These are phyloP conservation scores for Chiridota heheva DNA, from an alignment of 35 echinoderm and acorn worm species.

Conservation along the genomic window DNA sequence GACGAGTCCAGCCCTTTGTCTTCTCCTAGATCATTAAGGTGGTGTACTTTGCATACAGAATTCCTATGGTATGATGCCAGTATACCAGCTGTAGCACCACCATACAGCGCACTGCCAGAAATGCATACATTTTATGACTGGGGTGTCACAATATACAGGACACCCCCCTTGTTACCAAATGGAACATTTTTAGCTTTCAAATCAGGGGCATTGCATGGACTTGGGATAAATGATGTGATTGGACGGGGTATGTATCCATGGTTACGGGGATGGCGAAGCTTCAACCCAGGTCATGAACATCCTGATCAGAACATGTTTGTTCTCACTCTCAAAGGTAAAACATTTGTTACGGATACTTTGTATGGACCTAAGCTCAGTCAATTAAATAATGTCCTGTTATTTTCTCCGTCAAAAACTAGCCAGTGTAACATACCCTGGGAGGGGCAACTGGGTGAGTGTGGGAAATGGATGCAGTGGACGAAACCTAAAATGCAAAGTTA, in stretches of 20 bases:
- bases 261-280: conserved; percentile 75
- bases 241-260: conserved; percentile 76
- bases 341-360: conserved; percentile 72
- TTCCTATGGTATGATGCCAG: conserved; percentile 77
- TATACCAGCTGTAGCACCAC: conserved; percentile 31
- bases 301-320: conserved; percentile 89
- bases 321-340: conserved; percentile 63
- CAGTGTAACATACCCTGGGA: conserved; percentile 70
- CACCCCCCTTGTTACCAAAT: conserved; percentile 1
- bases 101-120: conserved; percentile 27
- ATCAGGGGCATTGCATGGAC: conserved; percentile 59
- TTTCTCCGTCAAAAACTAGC: conserved; percentile 67
- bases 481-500: conserved; percentile 35
- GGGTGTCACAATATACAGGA: conserved; percentile 77
- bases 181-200: conserved; percentile 80
- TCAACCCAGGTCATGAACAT: conserved; percentile 89
- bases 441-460: conserved; percentile 79
- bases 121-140: conserved; percentile 73
- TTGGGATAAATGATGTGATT: conserved; percentile 67
- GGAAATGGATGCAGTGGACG: conserved; percentile 73
- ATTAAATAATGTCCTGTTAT: conserved; percentile 72
- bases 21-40: conserved; percentile 50
- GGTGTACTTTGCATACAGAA: conserved; percentile 84
- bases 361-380: conserved; percentile 65
- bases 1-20: conserved; percentile 13